phyloP scores from a whole-genome alignment of 2,113 vertebrate species.

The Dromas ardeola region DNA sequence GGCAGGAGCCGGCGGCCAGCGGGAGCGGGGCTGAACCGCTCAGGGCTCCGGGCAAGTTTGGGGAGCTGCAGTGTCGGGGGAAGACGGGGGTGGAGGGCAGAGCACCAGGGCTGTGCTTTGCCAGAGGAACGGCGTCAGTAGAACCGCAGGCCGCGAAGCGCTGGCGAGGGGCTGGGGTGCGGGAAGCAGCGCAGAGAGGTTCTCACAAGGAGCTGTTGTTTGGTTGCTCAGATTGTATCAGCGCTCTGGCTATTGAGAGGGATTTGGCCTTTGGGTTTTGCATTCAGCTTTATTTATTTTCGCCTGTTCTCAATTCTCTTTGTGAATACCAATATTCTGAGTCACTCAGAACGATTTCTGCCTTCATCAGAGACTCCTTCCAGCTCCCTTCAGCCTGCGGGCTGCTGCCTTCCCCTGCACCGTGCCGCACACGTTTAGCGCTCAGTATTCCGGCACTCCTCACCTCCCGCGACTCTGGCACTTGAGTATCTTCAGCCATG shows the following conservation, averaged over 20 bases:
- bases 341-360: constrained; percentile 39
- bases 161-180: background rate
- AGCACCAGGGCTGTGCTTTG: background rate
- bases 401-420: constrained; percentile 54
- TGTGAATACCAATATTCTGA: constrained; percentile 60
- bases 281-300: constrained; percentile 65
- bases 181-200: constrained; percentile 6
- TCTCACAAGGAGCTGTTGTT: constrained; percentile 61
- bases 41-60: background rate
- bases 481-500: background rate
- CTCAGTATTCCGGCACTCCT: background rate
- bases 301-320: constrained; percentile 48
- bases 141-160: background rate
- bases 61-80: constrained; percentile 8
- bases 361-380: constrained; percentile 51
- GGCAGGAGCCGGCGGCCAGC: background rate
- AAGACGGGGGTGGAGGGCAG: background rate
- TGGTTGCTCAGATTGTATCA: constrained; percentile 47
- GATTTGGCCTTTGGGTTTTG: constrained; percentile 51
- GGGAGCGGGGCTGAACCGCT: background rate
- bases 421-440: constrained; percentile 3
- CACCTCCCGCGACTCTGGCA: background rate
- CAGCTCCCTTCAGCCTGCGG: constrained; percentile 32
- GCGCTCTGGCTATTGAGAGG: constrained; percentile 35
- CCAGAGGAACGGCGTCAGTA: background rate